Evolutionary conservation across 2,888 invertebrate genomes (phyloP), one percentile per base, ranked within the genome.

Genomic region (Phaonia tiefii): DNA sequence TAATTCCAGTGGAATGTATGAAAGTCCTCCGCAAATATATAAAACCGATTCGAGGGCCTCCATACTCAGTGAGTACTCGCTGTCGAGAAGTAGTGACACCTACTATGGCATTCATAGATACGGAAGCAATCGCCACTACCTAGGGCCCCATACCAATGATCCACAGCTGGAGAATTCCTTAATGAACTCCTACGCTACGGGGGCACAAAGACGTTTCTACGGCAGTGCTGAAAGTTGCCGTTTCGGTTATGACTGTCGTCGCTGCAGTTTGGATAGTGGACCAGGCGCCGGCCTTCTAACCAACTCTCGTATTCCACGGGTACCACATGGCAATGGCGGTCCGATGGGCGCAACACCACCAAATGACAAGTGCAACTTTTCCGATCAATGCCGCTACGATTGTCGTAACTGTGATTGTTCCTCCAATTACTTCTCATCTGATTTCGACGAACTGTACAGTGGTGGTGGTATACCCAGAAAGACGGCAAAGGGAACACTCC

Each of bases 341-440:
- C 78, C 67, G 82, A 81, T 25, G 15, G 85, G 84, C 1, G 67
- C 73, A 0, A 7, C 42, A 2, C 26, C 10, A 15, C 1, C 20
- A 3, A 63, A 4, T 1, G 91, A 90, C 7, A 90, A 90, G 82
- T 91, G 90, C 82, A 89, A 88, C 76, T 91, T 88, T 71, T 91
- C 91, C 7, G 91, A 91, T 76, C 91, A 88, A 25, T 91, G 91
- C 74, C 89, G 89, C 1, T 90, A 90, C 42, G 91, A 91, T 83
- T 91, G 90, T 71, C 86, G 89, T 10, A 90, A 91, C 44, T 91
- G 91, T 71, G 91, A 91, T 63, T 91, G 91, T 75, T 90, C 91
- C 2, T 91, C 91, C 2, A 91, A 90, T 37, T 91, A 91, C 60
- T 91, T 91, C 46, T 90, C 90, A 20, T 91, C 91, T 0, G 91